Percentiles rank a stretch among this genome's conserved stretches.
These are phyloP conservation scores for Geopemphigus sp. DNA, from an alignment of 1,140 invertebrate genomes.

Conservation along the genomic window DNA sequence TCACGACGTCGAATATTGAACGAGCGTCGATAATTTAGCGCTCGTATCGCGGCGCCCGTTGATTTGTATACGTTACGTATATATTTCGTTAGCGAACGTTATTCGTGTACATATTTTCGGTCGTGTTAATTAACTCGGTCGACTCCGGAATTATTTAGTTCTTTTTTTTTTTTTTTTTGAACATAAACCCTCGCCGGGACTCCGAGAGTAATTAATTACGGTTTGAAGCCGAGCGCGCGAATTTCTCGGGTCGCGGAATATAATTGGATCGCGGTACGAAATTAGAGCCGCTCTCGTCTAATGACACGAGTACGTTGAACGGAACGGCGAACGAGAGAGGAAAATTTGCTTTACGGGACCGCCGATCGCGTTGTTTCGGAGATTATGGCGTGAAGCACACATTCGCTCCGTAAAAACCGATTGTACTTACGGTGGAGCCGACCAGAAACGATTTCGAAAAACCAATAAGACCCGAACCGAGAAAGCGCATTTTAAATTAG, in stretches of 20 bases:
- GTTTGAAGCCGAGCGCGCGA: too few relatives aligned
- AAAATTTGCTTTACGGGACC: not conserved
- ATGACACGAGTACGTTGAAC: not conserved
- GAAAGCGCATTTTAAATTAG: not conserved
- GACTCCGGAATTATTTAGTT: too few relatives aligned
- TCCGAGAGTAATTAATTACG: not conserved
- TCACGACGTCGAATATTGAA: too few relatives aligned
- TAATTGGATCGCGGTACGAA: not conserved
- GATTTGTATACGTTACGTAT: not conserved
- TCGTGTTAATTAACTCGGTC: too few relatives aligned
- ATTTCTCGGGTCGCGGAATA: not conserved
- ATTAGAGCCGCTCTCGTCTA: not conserved
- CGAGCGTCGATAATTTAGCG: too few relatives aligned
- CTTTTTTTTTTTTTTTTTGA: too few relatives aligned
- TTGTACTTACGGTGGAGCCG: not conserved
- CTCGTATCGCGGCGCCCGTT: too few relatives aligned
- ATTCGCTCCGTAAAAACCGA: not conserved
- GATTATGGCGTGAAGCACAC: not conserved
- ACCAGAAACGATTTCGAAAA: not conserved
- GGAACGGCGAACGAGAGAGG: too few relatives aligned
- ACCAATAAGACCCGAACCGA: not conserved
- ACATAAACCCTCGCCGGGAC: too few relatives aligned
- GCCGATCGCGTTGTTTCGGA: not conserved
- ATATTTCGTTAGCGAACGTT: not conserved
- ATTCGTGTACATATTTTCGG: not conserved